Conservation (phyloP, 2,888 invertebrate species). For the Limnephilus rhombicus region DNA sequence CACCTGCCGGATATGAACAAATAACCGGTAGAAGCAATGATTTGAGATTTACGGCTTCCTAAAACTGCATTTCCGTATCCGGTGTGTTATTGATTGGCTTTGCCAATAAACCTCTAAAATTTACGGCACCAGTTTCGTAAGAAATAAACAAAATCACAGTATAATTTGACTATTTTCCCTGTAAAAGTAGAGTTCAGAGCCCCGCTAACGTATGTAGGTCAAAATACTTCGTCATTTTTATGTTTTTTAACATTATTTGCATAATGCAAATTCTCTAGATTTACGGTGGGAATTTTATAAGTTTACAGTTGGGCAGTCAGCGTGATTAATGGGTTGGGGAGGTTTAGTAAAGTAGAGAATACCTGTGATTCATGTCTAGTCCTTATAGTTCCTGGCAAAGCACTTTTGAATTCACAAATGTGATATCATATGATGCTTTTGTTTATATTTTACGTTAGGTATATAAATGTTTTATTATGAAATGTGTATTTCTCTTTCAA, state of each 20-base stretch:
- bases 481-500: not conserved
- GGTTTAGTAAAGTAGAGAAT: not conserved
- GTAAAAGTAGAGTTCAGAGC: not conserved
- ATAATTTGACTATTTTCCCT: not conserved
- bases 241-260: not conserved
- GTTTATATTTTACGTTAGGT: not conserved
- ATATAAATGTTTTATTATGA: not conserved
- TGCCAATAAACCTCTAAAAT: conserved; percentile 10
- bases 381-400: not conserved
- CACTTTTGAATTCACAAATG: not conserved
- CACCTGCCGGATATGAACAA: not conserved
- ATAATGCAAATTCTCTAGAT: conserved; percentile 1
- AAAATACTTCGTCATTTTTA: conserved; percentile 14
- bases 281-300: not conserved
- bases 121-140: conserved; percentile 2
- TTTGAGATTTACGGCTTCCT: conserved; percentile 3
- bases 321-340: not conserved
- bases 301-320: not conserved
- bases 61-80: conserved; percentile 18
- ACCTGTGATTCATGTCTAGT: not conserved
- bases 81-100: not conserved
- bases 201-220: not conserved
- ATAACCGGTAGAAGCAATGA: not conserved
- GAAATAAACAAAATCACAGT: conserved; percentile 2
- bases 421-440: not conserved